Base-by-base conservation (phyloP, 1,140 invertebrate genomes). In the Nephotettix cincticeps region DNA sequence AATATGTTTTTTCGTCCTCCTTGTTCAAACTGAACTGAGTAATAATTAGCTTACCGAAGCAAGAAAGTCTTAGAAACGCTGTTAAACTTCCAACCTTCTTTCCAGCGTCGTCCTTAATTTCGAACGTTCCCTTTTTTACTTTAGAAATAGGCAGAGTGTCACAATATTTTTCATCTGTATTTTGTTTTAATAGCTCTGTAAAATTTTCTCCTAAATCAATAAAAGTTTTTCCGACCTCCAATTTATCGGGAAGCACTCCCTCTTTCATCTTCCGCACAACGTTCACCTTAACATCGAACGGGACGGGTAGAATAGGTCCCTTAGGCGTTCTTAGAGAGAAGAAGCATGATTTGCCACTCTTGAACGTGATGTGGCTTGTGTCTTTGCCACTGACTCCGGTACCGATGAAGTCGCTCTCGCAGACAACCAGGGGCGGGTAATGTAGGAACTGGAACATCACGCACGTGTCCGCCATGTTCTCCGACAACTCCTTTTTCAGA, bases 31-130 rank as follows among this genome's bases (percentile, higher is more conserved):
- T 88, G 75, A 89, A 90, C 74, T 86, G 85, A 1, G 89, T 90
- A 2, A 89, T 81, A 30, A 89, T 88, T 70, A 88, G 80, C 74
- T 85, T 85, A 14, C 88, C 89, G 71, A 89, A 89, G 74, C 86
- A 87, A 9, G 87, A 88, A 75, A 86, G 83, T 11, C 88, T 78
- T 4, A 86, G 77, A 80, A 84, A 86, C 70, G 88, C 81, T 75
- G 84, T 74, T 69, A 83, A 77, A 77, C 84, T 79, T 75, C 87
- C 81, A 73, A 88, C 77, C 74, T 79, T 73, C 78, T 83, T 71
- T 47, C 80, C 78, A 45, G 80, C 80, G 65, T 77, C 81, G 4
- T 79, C 80, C 3, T 83, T 79, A 21, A 86, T 78, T 36, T 83
- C 80, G 75, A 87, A 89, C 6, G 81, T 82, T 72, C 88, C 84